phyloP scores from a whole-genome alignment of 2,888 invertebrate genomes.

The Pseudococcus longispinus region DNA sequence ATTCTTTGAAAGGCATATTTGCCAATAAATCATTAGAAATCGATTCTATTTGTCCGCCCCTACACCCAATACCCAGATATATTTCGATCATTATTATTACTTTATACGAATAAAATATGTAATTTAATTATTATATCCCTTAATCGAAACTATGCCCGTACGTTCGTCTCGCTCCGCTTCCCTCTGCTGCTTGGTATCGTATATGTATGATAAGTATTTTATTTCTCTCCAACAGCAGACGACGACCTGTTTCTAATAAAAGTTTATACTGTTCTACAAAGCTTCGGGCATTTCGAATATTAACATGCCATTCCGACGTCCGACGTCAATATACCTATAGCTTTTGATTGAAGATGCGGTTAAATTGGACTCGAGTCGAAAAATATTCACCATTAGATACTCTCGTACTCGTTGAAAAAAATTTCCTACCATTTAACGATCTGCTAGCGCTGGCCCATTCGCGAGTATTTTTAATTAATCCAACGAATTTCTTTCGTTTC shows the following conservation, averaged over 20 bases:
- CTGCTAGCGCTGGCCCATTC: background rate
- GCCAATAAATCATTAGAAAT: slow-evolving; percentile 56
- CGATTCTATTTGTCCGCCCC: slow-evolving; percentile 57
- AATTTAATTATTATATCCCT: slow-evolving; percentile 56
- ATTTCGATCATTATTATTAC: slow-evolving; percentile 56
- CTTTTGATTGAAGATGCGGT: background rate
- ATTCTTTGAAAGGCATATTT: slow-evolving; percentile 53
- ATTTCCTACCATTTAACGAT: background rate
- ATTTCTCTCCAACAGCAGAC: slow-evolving; percentile 34
- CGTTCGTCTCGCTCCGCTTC: background rate
- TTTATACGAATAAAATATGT: slow-evolving; percentile 56
- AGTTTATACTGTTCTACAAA: background rate
- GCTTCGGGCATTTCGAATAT: slow-evolving; percentile 43
- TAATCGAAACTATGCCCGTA: slow-evolving; percentile 40
- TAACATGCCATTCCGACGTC: slow-evolving; percentile 29
- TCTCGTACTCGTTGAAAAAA: background rate
- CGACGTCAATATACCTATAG: background rate
- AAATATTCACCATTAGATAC: background rate
- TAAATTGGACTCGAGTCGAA: background rate
- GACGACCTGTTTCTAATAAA: slow-evolving; percentile 51
- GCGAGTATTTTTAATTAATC: background rate
- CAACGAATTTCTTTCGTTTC: background rate
- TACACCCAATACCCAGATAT: slow-evolving; percentile 49
- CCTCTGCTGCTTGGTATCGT: background rate
- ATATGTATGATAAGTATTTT: background rate